phyloP scores from a whole-genome alignment of 1,140 invertebrate species.

The Ceratosolen fusciceps region DNA sequence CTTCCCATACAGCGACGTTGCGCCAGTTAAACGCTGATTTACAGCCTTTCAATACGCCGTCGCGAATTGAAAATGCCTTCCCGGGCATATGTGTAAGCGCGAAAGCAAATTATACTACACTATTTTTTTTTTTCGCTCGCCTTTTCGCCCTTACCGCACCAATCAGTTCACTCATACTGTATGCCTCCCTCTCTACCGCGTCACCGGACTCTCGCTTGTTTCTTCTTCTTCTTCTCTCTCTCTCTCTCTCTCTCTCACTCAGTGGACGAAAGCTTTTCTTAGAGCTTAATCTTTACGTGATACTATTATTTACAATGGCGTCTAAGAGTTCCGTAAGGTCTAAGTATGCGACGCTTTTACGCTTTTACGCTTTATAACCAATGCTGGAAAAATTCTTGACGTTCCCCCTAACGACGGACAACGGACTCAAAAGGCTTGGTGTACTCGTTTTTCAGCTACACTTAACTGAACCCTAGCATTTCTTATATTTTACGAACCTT shows the following conservation, averaged over 20 bases:
- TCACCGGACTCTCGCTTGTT: not conserved
- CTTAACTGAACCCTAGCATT: not conserved
- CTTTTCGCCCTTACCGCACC: too few species aligned
- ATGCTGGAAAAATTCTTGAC: not conserved
- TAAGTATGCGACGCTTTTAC: not conserved
- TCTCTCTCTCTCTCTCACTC: not conserved
- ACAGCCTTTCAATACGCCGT: slow-evolving; percentile 36
- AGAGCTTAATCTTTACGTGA: not conserved
- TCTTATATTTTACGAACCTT: not conserved
- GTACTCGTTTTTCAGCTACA: too few species aligned
- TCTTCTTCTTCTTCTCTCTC: not conserved
- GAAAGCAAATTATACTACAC: slow-evolving; percentile 13
- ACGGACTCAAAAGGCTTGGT: too few species aligned
- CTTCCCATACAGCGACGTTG: too few species aligned
- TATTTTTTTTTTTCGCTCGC: too few species aligned
- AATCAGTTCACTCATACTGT: too few species aligned
- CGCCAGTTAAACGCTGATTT: slow-evolving; percentile 48
- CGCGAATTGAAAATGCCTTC: slow-evolving; percentile 31
- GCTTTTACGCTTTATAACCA: not conserved
- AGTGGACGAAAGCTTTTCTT: not conserved
- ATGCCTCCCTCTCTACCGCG: too few species aligned
- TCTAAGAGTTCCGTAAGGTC: not conserved
- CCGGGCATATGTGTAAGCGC: not conserved
- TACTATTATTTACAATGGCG: not conserved
- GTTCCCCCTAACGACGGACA: too few species aligned